Percentiles rank a stretch among this genome's conserved stretches.
These are phyloP conservation scores for Drosophila mayri DNA, from an alignment of 1,140 invertebrate genomes.

Conservation along the genomic window DNA sequence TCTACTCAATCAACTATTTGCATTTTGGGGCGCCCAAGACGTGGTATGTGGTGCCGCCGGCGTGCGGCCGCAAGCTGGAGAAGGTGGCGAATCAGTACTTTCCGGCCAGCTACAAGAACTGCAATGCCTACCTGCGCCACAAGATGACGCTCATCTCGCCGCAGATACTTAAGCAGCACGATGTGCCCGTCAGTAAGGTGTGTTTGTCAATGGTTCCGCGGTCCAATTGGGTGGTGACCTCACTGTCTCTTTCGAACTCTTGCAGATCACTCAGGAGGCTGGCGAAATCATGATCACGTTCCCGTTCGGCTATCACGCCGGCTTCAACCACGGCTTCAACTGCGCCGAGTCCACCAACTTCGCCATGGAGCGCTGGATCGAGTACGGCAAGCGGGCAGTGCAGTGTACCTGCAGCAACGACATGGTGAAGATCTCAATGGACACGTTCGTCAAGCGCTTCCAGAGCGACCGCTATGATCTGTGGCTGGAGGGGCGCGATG, in stretches of 20 bases:
- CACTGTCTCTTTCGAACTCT: slow-evolving; percentile 7
- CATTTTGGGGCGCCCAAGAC: slow-evolving; percentile 97
- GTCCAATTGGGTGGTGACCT: background rate
- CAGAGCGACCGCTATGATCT: slow-evolving; percentile 93
- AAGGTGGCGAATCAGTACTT: slow-evolving; percentile 97
- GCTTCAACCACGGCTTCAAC: slow-evolving; percentile 99
- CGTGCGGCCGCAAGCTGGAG: slow-evolving; percentile 97
- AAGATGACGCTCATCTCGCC: slow-evolving; percentile 99
- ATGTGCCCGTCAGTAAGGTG: slow-evolving; percentile 96
- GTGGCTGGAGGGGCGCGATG: slow-evolving; percentile 91
- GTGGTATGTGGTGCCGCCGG: slow-evolving; percentile 98
- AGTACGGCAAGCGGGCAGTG: slow-evolving; percentile 97
- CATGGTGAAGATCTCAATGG: slow-evolving; percentile 99
- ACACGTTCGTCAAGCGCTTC: slow-evolving; percentile 97
- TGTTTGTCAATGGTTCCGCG: background rate
- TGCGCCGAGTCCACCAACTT: slow-evolving; percentile 99
- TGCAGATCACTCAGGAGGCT: slow-evolving; percentile 95
- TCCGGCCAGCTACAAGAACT: slow-evolving; percentile 93
- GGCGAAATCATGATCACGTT: slow-evolving; percentile 99
- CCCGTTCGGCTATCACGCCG: slow-evolving; percentile 98
- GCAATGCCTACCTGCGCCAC: slow-evolving; percentile 98
- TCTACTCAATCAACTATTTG: slow-evolving; percentile 99
- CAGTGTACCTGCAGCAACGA: slow-evolving; percentile 95
- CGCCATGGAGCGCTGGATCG: slow-evolving; percentile 98
- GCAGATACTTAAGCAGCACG: slow-evolving; percentile 95